Base-by-base conservation (phyloP, 2,113 vertebrate species). In the Neopipo cinnamomea region DNA sequence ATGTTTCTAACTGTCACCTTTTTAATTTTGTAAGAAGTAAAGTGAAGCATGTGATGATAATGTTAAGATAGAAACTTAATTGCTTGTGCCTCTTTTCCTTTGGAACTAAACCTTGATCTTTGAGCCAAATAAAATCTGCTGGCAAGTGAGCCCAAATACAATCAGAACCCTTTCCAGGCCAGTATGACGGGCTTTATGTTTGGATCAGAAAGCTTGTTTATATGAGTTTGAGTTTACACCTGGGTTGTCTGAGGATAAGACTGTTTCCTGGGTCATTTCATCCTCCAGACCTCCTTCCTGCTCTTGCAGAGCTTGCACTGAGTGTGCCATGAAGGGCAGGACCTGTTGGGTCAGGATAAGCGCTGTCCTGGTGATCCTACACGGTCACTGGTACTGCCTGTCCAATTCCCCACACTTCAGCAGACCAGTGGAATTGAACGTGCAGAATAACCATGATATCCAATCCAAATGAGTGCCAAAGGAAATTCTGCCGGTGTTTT, bases 61-160 rank as follows among this genome's bases (percentile, higher is more conserved):
- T 37, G 37, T 89, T 93, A 75, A 85, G 73, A 70, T 8, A 85
- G 52, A 75, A 58, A 81, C 39, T 75, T 91, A 89, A 78, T 71
- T 77, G 47, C 83, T 94, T 91, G 39, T 72, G 41, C 68, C 33
- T 91, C 44, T 70, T 56, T 89, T 35, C 5, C 1, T 74, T 84
- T 95, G 83, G 72, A 92, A 50, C 35, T 21, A 47, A 71, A 27
- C 47, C 25, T 89, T 94, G 13, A 33, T 72, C 35, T 76, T 12
- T 53, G n/a, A 90, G 82, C 82, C 76, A 59, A 80, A 31, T 79
- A 27, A 77, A 80, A 80, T 74, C 23, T 53, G 5, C 30, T 79
- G 44, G 9, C 1, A 0, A 23, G 22, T 44, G 58, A 41, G 80
- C 20, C 42, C 33, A 33, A 83, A 23, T 19, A n/a, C 35, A 41